Percentiles rank a stretch among this genome's conserved stretches.
Conservation (phyloP, 30 jellyfish, hydroid and myxozoan genomes). For the Aurelia coerulea region DNA sequence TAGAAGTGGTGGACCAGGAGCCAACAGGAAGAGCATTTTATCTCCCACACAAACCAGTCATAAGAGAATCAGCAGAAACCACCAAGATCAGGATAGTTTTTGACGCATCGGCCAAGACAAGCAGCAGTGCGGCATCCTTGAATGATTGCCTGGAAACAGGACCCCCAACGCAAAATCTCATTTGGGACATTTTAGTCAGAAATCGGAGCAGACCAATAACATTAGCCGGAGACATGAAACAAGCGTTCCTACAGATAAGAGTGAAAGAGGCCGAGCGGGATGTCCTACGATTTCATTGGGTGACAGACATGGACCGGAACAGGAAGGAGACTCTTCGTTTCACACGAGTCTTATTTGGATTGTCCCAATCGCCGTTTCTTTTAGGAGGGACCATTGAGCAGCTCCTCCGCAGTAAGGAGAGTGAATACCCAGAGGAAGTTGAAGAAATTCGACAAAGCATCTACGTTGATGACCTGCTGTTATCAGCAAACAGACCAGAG, state of each 20-base stretch:
- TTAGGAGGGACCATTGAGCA: slow-evolving; percentile 58
- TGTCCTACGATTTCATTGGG: slow-evolving; percentile 54
- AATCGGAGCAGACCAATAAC: slow-evolving; percentile 38
- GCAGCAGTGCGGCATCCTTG: slow-evolving; percentile 23
- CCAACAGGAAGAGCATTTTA: slow-evolving; percentile 12
- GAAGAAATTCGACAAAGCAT: slow-evolving; percentile 49
- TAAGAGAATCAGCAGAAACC: slow-evolving; percentile 20
- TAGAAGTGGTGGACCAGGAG: slow-evolving; percentile 20
- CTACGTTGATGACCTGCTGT: slow-evolving; percentile 13
- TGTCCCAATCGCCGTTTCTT: slow-evolving; percentile 70
- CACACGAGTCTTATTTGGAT: slow-evolving; percentile 71
- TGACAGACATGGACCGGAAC: slow-evolving; percentile 13
- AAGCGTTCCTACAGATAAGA: slow-evolving; percentile 44
- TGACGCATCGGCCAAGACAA: slow-evolving; percentile 58
- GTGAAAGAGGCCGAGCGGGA: slow-evolving; percentile 43
- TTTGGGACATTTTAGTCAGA: slow-evolving; percentile 31
- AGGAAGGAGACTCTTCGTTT: slow-evolving; percentile 28
- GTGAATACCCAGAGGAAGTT: slow-evolving; percentile 33
- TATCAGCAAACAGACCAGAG: not conserved
- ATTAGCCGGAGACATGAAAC: slow-evolving; percentile 17
- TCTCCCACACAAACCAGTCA: slow-evolving; percentile 62
- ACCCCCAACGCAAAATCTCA: slow-evolving; percentile 54
- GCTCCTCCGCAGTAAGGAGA: slow-evolving; percentile 39
- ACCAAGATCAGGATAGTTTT: slow-evolving; percentile 57
- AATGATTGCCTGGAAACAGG: slow-evolving; percentile 78